Evolutionary conservation across 2,888 invertebrate genomes (phyloP).

Genomic region (Oxytorus armatus): DNA sequence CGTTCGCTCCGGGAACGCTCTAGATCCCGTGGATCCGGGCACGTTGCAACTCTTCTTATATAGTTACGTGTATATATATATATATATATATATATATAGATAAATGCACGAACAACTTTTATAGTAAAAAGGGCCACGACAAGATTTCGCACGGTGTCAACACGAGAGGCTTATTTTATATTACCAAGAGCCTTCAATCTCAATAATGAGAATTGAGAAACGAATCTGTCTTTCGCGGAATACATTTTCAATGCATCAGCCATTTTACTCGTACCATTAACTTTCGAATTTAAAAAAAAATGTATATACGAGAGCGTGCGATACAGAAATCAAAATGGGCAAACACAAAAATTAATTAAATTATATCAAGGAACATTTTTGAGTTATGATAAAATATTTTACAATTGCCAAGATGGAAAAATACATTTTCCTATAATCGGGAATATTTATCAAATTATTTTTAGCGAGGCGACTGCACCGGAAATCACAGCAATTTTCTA

Average conservation of each 20-base stretch:
- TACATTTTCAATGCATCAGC: not conserved
- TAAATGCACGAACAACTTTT: not conserved
- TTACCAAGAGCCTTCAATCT: slow-evolving; percentile 1
- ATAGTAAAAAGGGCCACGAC: slow-evolving; percentile 21
- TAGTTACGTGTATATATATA: not conserved
- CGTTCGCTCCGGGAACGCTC: slow-evolving; percentile 47
- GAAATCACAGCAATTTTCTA: too few relatives aligned
- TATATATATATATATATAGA: not conserved
- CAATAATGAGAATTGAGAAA: slow-evolving; percentile 34
- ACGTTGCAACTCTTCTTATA: slow-evolving; percentile 36
- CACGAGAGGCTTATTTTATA: slow-evolving; percentile 15
- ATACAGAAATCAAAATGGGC: too few relatives aligned
- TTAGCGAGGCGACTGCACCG: too few relatives aligned
- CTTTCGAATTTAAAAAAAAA: not conserved
- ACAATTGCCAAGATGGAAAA: too few relatives aligned
- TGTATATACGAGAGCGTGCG: too few relatives aligned
- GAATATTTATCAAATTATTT: too few relatives aligned
- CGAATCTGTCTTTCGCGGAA: slow-evolving; percentile 19
- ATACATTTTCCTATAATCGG: too few relatives aligned
- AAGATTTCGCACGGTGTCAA: slow-evolving; percentile 56
- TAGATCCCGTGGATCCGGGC: slow-evolving; percentile 53
- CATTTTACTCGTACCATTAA: not conserved
- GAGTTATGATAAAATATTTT: too few relatives aligned
- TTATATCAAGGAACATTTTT: too few relatives aligned
- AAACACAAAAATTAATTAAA: too few relatives aligned